Conservation (phyloP, 2,113 vertebrate genomes). For the Elephas maximus region DNA sequence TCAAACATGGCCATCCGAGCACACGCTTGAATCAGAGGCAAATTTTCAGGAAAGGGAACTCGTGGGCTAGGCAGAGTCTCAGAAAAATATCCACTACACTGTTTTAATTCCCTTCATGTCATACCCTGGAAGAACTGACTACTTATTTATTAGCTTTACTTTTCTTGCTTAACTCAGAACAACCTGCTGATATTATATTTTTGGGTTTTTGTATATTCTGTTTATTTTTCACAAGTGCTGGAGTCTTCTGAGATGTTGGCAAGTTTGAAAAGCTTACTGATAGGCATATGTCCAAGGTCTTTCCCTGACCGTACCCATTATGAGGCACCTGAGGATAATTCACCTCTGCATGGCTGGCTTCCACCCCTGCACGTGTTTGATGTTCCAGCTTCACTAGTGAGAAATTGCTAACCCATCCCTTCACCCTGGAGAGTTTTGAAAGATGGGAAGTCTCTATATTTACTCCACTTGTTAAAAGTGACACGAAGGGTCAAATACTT, state of each 20-base stretch:
- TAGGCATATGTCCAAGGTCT: neutral
- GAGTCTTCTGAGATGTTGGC: neutral
- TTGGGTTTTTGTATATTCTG: constrained; percentile 10
- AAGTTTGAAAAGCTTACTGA: neutral
- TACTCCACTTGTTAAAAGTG: constrained; percentile 32
- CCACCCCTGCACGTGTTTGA: neutral
- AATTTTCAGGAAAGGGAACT: neutral
- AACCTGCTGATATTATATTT: neutral
- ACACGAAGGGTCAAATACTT: neutral
- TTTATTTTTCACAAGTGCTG: constrained; percentile 30
- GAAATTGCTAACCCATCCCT: neutral
- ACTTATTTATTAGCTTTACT: neutral
- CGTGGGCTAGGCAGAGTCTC: no score
- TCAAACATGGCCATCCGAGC: neutral
- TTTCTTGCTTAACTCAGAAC: constrained; percentile 35
- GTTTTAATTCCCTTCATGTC: neutral
- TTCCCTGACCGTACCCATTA: neutral
- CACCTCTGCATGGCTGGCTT: neutral
- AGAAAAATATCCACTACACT: neutral
- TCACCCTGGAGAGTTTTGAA: neutral
- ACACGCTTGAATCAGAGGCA: neutral
- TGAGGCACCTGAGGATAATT: neutral
- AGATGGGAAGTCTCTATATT: constrained; percentile 26
- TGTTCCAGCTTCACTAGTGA: neutral
- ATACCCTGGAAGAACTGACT: neutral